These are phyloP conservation scores for Hemicordylus capensis DNA, from an alignment of 2,113 vertebrate species.

Conservation along the genomic window DNA sequence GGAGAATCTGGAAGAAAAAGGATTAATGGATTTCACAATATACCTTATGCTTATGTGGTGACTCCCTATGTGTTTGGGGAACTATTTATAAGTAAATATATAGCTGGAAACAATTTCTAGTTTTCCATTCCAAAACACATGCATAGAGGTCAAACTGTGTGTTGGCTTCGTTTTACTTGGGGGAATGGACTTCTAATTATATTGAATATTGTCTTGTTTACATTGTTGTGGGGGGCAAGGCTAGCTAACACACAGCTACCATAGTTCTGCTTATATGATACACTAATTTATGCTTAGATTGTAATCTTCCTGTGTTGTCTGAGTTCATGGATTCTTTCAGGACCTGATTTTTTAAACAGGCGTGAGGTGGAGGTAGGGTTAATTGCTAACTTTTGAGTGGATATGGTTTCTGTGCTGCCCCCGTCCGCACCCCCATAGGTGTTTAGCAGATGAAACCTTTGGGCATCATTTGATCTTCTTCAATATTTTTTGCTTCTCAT, in stretches of 20 bases:
- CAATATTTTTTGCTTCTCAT: background rate
- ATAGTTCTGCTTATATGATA: constrained; percentile 13
- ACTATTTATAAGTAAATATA: constrained; percentile 49
- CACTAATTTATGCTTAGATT: constrained; percentile 7
- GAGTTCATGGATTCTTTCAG: background rate
- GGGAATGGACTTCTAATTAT: constrained; percentile 32
- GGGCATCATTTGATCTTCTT: background rate
- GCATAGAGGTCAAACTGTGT: constrained; percentile 39
- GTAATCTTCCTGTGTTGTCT: constrained; percentile 6
- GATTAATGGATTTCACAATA: constrained; percentile 23
- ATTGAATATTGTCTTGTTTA: constrained; percentile 14
- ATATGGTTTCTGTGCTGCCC: background rate
- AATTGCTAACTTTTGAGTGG: background rate
- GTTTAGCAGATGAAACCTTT: background rate
- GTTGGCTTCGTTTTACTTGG: constrained; percentile 21
- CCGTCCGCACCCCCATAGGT: too few relatives aligned
- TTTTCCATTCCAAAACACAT: constrained; percentile 60
- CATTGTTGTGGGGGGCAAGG: background rate
- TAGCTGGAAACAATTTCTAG: background rate
- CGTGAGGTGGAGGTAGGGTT: background rate
- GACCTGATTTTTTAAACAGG: constrained; percentile 4
- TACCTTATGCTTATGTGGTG: constrained; percentile 9
- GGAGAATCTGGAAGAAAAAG: constrained; percentile 35
- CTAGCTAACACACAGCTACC: background rate
- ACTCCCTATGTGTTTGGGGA: constrained; percentile 19